Evolutionary conservation across 2,113 vertebrate genomes (phyloP), one percentile per base, ranked within the genome.

Genomic region (Oriolus oriolus): DNA sequence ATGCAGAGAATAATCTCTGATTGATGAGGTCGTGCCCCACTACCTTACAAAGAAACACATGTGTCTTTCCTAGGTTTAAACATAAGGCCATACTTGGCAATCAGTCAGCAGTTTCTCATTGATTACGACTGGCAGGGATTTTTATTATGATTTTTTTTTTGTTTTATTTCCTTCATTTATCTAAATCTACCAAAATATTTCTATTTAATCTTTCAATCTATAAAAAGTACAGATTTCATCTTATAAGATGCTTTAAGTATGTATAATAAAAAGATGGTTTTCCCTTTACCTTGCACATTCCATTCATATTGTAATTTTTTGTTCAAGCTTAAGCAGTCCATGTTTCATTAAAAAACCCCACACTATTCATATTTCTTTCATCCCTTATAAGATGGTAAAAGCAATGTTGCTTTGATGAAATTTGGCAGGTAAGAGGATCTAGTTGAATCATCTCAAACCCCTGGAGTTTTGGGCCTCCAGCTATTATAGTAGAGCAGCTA

Each of bases 1-100:
- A 95, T 96, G 91, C 91, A 90, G 84, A 96, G 89, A 94, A 95
- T 93, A 96, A 94, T 95, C 95, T 96, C 83, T 93, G 95, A 96
- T 65, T 92, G 96, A 97, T 96, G 87, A 97, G 97, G 97, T 95
- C 70, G 0, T 94, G 96, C 45, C 84, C 87, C 10, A 9, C 77
- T 75, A 84, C 94, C 80, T 94, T 90, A 95, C 92, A 96, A 95
- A 96, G 93, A 96, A 96, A 66, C 79, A 96, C 77, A 84, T 88
- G 75, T 85, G 52, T 88, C 45, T 82, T 88, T 77, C 85, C 88
- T 76, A 35, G 82, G 76, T 82, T 93, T 90, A 94, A 93, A 93
- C 59, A 90, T 81, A 80, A 92, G 71, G 83, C 89, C 59, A 42
- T 68, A 68, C 84, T 92, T 89, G 89, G 64, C 84, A 93, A 96